A percentile compares a stretch with the other conserved stretches of the same genome.
Evolutionary conservation across 2,888 invertebrate species (phyloP).

Genomic region (Parnassius mnemosyne): DNA sequence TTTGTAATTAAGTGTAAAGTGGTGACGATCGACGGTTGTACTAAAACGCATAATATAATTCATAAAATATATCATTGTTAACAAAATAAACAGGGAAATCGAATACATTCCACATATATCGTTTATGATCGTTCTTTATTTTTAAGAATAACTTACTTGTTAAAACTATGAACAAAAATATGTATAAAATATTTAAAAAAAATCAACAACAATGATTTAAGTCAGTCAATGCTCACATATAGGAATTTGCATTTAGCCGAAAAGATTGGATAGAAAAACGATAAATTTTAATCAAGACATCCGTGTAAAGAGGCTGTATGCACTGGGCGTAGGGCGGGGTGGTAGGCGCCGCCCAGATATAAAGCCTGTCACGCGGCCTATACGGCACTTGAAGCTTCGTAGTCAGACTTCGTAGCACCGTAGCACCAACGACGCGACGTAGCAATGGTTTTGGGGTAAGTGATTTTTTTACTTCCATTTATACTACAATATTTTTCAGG

Average conservation of each 20-base stretch:
- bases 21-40: too few species aligned
- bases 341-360: conserved; percentile 53
- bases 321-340: conserved; percentile 50
- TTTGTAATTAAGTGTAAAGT: too few species aligned
- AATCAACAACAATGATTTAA: too few species aligned
- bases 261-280: conserved; percentile 21
- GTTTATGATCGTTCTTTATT: too few species aligned
- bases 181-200: too few species aligned
- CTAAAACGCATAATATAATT: too few species aligned
- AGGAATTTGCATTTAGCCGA: background rate
- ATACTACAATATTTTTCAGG: background rate
- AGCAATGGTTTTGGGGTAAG: conserved; percentile 52
- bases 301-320: conserved; percentile 29
- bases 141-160: too few species aligned
- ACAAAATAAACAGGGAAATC: too few species aligned
- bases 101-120: too few species aligned
- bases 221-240: too few species aligned
- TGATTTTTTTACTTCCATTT: conserved; percentile 19
- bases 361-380: conserved; percentile 49
- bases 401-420: conserved; percentile 40
- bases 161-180: too few species aligned
- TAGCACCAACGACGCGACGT: conserved; percentile 33
- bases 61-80: too few species aligned
- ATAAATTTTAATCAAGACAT: conserved; percentile 28
- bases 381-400: conserved; percentile 44